Evolutionary conservation across 2,797 vertebrate species (phyloP).

Genomic region (Anableps anableps): DNA sequence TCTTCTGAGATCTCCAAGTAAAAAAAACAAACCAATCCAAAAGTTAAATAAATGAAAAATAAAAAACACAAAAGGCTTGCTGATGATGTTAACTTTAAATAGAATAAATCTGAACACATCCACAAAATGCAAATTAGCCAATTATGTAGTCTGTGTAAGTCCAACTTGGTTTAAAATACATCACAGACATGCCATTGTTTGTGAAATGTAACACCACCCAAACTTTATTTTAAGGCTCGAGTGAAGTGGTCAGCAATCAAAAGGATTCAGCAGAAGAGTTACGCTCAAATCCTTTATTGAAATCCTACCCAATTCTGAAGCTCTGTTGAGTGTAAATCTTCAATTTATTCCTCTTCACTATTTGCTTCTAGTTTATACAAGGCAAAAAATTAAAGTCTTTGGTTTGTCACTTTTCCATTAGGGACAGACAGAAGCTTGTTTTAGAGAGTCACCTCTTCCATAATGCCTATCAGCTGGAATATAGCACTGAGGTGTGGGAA

Average conservation of each 20-base stretch:
- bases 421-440: slow-evolving; percentile 20
- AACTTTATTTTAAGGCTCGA: slow-evolving; percentile 36
- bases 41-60: slow-evolving; percentile 7
- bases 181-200: slow-evolving; percentile 52
- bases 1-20: slow-evolving; percentile 23
- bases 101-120: slow-evolving; percentile 50
- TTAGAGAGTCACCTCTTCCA: slow-evolving; percentile 37
- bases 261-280: slow-evolving; percentile 26
- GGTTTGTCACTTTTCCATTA: slow-evolving; percentile 36
- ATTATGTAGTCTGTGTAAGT: slow-evolving; percentile 60
- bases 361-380: slow-evolving; percentile 34
- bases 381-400: slow-evolving; percentile 27
- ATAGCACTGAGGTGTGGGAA: slow-evolving; percentile 24
- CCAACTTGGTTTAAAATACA: slow-evolving; percentile 51
- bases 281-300: slow-evolving; percentile 22
- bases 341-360: slow-evolving; percentile 31
- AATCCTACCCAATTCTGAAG: slow-evolving; percentile 21
- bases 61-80: slow-evolving; percentile 2
- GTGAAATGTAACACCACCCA: slow-evolving; percentile 34
- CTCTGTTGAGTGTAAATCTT: slow-evolving; percentile 29
- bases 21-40: slow-evolving; percentile 24
- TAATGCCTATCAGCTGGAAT: slow-evolving; percentile 27
- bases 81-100: slow-evolving; percentile 58
- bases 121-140: slow-evolving; percentile 68
- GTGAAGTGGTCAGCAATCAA: slow-evolving; percentile 40